Base-by-base conservation (phyloP, 2,113 vertebrate genomes). In the Myocastor coypus region DNA sequence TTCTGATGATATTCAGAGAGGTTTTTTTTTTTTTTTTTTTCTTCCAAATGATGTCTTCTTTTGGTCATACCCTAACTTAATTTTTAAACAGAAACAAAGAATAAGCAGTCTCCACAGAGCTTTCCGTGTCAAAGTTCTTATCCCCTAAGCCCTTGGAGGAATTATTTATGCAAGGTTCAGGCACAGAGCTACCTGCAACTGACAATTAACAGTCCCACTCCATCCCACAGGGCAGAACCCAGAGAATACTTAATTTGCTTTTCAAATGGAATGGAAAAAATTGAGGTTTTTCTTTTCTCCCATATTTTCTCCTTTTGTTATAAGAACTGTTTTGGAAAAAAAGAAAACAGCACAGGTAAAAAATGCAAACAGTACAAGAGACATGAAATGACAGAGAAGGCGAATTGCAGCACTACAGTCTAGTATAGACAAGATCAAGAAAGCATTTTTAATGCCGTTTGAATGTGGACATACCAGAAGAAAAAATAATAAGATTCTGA, bases 61-160 rank as follows among this genome's bases (percentile, higher is more conserved):
- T 88, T 87, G 61, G 87, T 88, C 50, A 94, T 11, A 80, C 22
- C 17, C 30, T 89, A 63, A 84, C 42, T 34, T 93, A 90, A 81
- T 83, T 92, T 84, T 95, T 50, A 95, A 82, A 42, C 50, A 89
- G 87, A 96, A 95, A 64, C 32, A 32, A 86, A 91, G 77, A 88
- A 92, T 85, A 83, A 83, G 75, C 55, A 32, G 26, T 86, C 64
- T 89, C 78, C 78, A 28, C 32, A 86, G 96, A 95, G 63, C n/a
- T 75, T 89, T 94, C 78, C 2, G 0, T 83, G 83, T 94, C 96
- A 95, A 73, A 96, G 94, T 95, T 61, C 83, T 95, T 89, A 71
- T 92, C 85, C 83, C 81, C 66, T 16, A 37, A 94, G 81, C 68
- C 73, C 4, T 1, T n/a, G 37, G 63, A 37, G 75, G 22, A 91